Percentiles rank a stretch among this genome's conserved stretches.
Conservation (phyloP, 2,113 vertebrate genomes). For the Jacana jacana region DNA sequence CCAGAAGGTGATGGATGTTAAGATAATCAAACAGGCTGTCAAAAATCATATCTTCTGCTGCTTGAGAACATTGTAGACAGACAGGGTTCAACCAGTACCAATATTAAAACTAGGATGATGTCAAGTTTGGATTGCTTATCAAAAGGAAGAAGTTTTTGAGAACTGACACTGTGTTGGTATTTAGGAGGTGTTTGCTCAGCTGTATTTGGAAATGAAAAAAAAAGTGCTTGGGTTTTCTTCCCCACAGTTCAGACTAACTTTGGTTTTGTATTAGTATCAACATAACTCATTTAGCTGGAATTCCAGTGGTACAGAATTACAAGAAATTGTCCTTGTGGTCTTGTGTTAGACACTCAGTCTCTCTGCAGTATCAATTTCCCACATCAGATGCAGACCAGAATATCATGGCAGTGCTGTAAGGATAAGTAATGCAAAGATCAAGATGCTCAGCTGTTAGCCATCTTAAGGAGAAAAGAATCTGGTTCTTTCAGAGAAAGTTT, state of each 20-base stretch:
- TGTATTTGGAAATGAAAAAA: neutral
- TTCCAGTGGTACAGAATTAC: neutral
- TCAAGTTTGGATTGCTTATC: neutral
- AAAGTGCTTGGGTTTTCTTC: rapidly evolving
- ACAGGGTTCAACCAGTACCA: neutral
- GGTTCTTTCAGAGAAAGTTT: neutral
- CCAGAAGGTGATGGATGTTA: neutral
- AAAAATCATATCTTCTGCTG: neutral
- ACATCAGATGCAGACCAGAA: neutral
- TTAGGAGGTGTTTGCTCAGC: neutral
- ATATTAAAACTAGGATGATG: neutral
- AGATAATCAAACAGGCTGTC: neutral
- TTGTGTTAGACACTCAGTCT: neutral
- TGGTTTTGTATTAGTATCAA: neutral
- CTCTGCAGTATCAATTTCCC: neutral
- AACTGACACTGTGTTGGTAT: neutral
- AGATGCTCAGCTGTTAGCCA: neutral
- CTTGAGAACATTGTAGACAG: neutral
- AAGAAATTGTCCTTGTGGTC: neutral
- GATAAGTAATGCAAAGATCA: neutral
- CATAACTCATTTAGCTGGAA: neutral
- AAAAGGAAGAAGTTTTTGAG: neutral
- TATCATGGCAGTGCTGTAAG: neutral
- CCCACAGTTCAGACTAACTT: neutral
- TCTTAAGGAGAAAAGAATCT: neutral